Conservation (phyloP, 2,888 invertebrate species). For the Helleia helle region DNA sequence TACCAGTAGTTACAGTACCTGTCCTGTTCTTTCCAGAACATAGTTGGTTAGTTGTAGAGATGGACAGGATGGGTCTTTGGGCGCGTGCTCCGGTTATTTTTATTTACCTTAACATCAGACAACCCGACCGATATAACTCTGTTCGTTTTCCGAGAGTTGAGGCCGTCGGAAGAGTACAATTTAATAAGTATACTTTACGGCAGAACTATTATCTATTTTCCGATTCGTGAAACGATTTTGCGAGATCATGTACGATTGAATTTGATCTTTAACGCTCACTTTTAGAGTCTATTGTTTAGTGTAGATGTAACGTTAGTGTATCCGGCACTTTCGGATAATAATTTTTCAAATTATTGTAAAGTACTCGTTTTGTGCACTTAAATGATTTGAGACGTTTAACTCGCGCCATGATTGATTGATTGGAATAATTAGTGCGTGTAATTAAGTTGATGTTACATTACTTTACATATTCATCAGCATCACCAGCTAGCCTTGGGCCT, state of each 20-base stretch:
- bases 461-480: background rate
- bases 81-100: too few species aligned
- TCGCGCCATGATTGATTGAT: constrained; percentile 13
- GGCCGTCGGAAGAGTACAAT: constrained; percentile 61
- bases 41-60: too few species aligned
- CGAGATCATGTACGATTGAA: constrained; percentile 24
- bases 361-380: constrained; percentile 24
- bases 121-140: constrained; percentile 25
- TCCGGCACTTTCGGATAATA: constrained; percentile 40
- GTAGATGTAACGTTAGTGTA: constrained; percentile 12
- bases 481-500: background rate
- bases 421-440: background rate
- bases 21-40: too few species aligned
- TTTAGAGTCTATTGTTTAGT: constrained; percentile 16
- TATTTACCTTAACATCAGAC: too few species aligned
- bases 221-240: constrained; percentile 58
- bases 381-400: constrained; percentile 16
- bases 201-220: constrained; percentile 55
- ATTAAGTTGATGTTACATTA: background rate
- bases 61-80: too few species aligned
- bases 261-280: constrained; percentile 9
- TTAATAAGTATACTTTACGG: constrained; percentile 47
- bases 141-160: constrained; percentile 45
- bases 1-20: too few species aligned
- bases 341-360: constrained; percentile 37